A percentile compares a stretch with the other conserved stretches of the same genome.
Conservation (phyloP, 1,140 invertebrate species). For the Asbolus verrucosus region DNA sequence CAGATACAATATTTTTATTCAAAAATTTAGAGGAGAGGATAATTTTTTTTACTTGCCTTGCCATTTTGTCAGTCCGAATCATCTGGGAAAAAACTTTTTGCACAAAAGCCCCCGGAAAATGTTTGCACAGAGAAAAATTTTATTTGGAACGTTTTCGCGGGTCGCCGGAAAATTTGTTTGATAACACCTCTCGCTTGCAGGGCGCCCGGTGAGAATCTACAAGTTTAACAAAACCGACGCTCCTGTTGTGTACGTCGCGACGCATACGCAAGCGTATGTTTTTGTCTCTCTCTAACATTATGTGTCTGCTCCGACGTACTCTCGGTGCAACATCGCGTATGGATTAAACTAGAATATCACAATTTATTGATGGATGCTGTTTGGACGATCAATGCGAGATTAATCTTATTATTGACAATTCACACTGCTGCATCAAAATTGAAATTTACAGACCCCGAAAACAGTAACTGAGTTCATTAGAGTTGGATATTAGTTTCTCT, state of each 20-base stretch:
- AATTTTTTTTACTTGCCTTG: constrained; percentile 28
- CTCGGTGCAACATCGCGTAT: constrained; percentile 34
- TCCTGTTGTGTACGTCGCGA: constrained; percentile 34
- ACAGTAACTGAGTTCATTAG: too few relatives aligned
- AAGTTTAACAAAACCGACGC: constrained; percentile 41
- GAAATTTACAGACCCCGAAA: too few relatives aligned
- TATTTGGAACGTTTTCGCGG: constrained; percentile 24
- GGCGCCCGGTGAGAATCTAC: constrained; percentile 39
- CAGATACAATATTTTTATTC: too few relatives aligned
- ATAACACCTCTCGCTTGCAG: constrained; percentile 28
- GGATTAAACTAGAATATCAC: constrained; percentile 13
- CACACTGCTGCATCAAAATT: too few relatives aligned
- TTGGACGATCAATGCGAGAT: constrained; percentile 14
- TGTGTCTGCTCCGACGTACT: constrained; percentile 24
- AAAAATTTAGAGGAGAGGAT: background rate
- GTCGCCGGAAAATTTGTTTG: constrained; percentile 29
- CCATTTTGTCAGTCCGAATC: background rate
- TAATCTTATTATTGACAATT: constrained; percentile 10
- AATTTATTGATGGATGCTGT: constrained; percentile 37
- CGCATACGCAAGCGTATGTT: constrained; percentile 37
- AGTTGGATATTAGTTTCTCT: too few relatives aligned
- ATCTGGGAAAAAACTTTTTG: background rate
- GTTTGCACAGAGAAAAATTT: background rate
- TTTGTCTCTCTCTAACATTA: background rate
- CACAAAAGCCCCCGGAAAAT: constrained; percentile 6